phyloP scores from a whole-genome alignment of 1,140 invertebrate species.

The Drosophila kepulauana region DNA sequence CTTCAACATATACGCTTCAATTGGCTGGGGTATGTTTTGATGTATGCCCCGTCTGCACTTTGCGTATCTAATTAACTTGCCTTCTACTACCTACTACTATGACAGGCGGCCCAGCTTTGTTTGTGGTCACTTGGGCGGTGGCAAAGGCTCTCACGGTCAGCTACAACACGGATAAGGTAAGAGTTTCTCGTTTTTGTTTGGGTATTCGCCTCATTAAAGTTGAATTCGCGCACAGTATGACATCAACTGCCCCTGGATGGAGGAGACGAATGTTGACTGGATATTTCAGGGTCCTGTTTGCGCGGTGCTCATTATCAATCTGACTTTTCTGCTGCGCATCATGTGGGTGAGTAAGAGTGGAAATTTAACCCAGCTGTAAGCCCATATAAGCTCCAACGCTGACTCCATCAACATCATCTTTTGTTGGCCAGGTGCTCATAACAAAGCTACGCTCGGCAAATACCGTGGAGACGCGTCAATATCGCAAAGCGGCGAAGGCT shows the following conservation, averaged over 20 bases:
- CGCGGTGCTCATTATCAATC: conserved; percentile 91
- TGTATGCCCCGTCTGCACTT: background rate
- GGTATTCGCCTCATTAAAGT: conserved; percentile 25
- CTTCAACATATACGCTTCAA: conserved; percentile 93
- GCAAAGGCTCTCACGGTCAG: conserved; percentile 87
- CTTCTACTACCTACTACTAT: too few relatives aligned
- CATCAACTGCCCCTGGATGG: conserved; percentile 89
- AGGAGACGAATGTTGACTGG: conserved; percentile 90
- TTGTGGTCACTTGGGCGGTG: conserved; percentile 89
- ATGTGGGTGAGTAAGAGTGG: conserved; percentile 92
- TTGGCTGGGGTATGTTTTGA: conserved; percentile 96
- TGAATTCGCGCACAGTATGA: conserved; percentile 57
- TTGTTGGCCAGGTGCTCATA: conserved; percentile 90
- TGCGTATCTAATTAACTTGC: conserved; percentile 50
- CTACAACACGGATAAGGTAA: conserved; percentile 63
- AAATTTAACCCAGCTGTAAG: too few relatives aligned
- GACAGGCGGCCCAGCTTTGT: conserved; percentile 89
- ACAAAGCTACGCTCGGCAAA: conserved; percentile 95
- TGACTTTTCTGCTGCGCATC: conserved; percentile 94
- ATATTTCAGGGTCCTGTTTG: conserved; percentile 92
- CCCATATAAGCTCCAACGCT: background rate
- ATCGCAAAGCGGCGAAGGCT: conserved; percentile 95
- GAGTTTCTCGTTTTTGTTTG: background rate
- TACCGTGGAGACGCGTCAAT: conserved; percentile 94
- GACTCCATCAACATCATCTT: background rate